A percentile compares a stretch with the other conserved stretches of the same genome.
Conservation (phyloP, 2,797 vertebrate species). For the Chaetodon trifasciatus region DNA sequence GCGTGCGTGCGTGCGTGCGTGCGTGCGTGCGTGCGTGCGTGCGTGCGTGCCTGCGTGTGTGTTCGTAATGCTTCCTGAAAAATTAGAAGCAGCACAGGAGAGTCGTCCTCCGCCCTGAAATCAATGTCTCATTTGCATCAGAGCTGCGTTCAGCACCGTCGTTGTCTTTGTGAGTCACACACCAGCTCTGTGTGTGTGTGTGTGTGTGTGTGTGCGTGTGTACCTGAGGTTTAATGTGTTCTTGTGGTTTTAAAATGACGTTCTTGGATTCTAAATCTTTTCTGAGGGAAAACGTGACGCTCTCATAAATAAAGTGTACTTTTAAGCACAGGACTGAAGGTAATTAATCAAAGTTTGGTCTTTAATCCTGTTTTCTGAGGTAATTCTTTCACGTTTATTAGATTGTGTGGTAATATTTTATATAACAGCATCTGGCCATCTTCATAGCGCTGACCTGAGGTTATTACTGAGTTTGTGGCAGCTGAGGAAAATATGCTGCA, state of each 20-base stretch:
- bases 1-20: constrained; percentile 16
- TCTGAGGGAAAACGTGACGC: background rate
- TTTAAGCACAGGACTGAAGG: background rate
- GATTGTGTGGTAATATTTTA: background rate
- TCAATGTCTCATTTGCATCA: constrained; percentile 33
- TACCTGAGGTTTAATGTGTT: background rate
- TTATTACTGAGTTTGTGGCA: background rate
- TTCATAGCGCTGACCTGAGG: background rate
- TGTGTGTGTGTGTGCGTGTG: too few species aligned
- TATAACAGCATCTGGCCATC: background rate
- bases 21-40: constrained; percentile 6
- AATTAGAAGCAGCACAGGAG: constrained; percentile 9
- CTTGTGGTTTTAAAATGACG: constrained; percentile 4
- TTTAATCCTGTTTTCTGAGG: background rate
- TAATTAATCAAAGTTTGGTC: too few species aligned
- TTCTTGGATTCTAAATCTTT: background rate
- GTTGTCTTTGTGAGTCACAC: background rate
- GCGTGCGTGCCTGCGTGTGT: background rate
- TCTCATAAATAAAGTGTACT: background rate
- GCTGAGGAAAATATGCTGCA: background rate
- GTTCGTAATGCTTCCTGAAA: constrained; percentile 3
- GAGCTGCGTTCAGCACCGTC: background rate
- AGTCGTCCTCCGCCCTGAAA: background rate
- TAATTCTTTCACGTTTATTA: background rate
- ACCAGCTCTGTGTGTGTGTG: too few species aligned